Evolutionary conservation across 2,113 vertebrate species (phyloP).

Genomic region (Centropus bengalensis): DNA sequence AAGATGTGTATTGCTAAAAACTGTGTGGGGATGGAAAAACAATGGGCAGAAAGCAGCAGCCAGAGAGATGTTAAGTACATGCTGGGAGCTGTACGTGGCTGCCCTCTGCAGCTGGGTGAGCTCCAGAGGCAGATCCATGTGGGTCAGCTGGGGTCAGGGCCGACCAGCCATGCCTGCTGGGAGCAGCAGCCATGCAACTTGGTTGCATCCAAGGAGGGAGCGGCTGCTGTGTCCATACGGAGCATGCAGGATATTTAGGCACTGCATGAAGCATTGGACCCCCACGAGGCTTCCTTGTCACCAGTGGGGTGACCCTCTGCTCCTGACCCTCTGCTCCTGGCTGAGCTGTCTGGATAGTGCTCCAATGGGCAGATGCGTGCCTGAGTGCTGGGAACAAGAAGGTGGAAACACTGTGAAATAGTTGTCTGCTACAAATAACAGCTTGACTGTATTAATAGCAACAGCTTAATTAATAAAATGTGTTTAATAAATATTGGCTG

Average conservation of each 20-base stretch:
- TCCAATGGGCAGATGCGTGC: rapidly evolving
- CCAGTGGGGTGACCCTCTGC: not conserved
- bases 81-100: not conserved
- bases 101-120: not conserved
- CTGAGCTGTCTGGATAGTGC: not conserved
- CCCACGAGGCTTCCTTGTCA: rapidly evolving
- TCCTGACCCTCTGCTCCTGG: not conserved
- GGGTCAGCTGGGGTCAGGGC: too few relatives aligned
- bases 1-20: not conserved
- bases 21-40: not conserved
- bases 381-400: not conserved
- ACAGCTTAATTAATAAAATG: not conserved
- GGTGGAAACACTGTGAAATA: not conserved
- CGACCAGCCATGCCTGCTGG: rapidly evolving
- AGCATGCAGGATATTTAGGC: too few relatives aligned
- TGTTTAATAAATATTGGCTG: not conserved
- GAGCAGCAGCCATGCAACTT: not conserved
- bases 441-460: not conserved
- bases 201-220: rapidly evolving
- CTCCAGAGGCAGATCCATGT: not conserved
- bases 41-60: not conserved
- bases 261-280: not conserved
- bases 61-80: not conserved
- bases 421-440: not conserved
- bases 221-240: rapidly evolving